Evolutionary conservation across 2,797 vertebrate genomes (phyloP).

Genomic region (Poeciliopsis gracilis): DNA sequence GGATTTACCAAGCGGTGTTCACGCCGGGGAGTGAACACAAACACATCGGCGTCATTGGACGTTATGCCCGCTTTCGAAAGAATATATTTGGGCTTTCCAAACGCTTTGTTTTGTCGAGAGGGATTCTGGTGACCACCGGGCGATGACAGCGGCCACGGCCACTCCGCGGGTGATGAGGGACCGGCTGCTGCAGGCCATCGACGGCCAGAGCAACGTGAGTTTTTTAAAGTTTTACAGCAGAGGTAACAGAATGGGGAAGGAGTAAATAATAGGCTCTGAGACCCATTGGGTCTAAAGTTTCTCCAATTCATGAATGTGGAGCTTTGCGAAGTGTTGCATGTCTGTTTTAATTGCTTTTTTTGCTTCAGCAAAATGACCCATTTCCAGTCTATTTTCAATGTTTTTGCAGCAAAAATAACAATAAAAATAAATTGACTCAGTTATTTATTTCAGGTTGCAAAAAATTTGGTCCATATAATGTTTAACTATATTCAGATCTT

Average conservation of each 20-base stretch:
- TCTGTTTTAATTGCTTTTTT: neutral
- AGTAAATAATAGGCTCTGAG: conserved; percentile 17
- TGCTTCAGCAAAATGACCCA: neutral
- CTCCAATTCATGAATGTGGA: too few relatives aligned
- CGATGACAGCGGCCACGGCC: conserved; percentile 92
- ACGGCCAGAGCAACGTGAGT: conserved; percentile 94
- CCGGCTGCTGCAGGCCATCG: conserved; percentile 94
- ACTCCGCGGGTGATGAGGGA: conserved; percentile 94
- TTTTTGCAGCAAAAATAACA: neutral
- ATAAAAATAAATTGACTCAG: neutral
- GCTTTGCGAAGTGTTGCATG: neutral
- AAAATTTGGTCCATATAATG: neutral
- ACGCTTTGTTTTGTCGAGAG: conserved; percentile 59
- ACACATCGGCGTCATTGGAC: too few relatives aligned
- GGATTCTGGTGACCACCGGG: conserved; percentile 75
- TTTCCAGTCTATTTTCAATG: neutral
- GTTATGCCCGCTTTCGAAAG: neutral
- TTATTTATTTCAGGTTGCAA: neutral
- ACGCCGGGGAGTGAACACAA: neutral
- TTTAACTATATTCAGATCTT: neutral
- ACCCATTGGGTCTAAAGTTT: neutral
- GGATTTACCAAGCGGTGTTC: neutral
- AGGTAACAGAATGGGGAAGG: neutral
- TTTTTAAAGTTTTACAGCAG: neutral
- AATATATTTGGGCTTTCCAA: conserved; percentile 57